A percentile compares a stretch with the other conserved stretches of the same genome.
These are phyloP conservation scores for Thomomys bottae DNA, from an alignment of 2,113 vertebrate species.

Conservation along the genomic window DNA sequence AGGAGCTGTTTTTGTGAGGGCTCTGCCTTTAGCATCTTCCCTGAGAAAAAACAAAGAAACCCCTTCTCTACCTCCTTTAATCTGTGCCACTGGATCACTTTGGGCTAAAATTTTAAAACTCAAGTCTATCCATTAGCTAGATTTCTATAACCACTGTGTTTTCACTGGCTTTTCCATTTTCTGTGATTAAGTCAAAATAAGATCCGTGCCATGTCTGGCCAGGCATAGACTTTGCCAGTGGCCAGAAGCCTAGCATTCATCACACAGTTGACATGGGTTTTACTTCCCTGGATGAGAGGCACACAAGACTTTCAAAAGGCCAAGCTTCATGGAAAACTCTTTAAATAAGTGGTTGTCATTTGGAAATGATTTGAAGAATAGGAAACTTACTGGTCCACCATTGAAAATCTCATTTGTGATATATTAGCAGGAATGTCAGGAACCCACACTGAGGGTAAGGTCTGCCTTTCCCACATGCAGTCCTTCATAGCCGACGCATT, in stretches of 20 bases:
- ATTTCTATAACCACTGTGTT: constrained; percentile 56
- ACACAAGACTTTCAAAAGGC: neutral
- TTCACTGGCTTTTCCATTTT: constrained; percentile 56
- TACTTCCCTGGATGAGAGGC: constrained; percentile 35
- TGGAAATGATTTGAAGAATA: constrained; percentile 71
- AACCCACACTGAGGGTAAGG: constrained; percentile 56
- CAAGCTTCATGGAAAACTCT: neutral
- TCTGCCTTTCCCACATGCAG: constrained; percentile 66
- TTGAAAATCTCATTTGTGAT: constrained; percentile 66
- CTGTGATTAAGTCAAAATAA: constrained; percentile 53
- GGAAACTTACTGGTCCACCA: constrained; percentile 47
- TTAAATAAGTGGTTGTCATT: constrained; percentile 65
- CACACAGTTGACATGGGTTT: constrained; percentile 23
- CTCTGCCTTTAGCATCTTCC: constrained; percentile 10
- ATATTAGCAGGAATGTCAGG: constrained; percentile 63
- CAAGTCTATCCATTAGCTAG: neutral
- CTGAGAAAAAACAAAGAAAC: constrained; percentile 35
- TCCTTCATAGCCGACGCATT: constrained; percentile 78
- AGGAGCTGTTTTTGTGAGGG: neutral
- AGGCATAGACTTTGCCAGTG: constrained; percentile 31
- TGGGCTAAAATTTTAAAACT: constrained; percentile 17
- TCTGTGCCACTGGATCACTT: constrained; percentile 25
- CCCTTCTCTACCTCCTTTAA: neutral
- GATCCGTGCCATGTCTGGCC: constrained; percentile 71
- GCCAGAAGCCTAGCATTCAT: constrained; percentile 44